A percentile compares a stretch with the other conserved stretches of the same genome.
These are phyloP conservation scores for Pollenia labialis DNA, from an alignment of 2,888 invertebrate species.

Conservation along the genomic window DNA sequence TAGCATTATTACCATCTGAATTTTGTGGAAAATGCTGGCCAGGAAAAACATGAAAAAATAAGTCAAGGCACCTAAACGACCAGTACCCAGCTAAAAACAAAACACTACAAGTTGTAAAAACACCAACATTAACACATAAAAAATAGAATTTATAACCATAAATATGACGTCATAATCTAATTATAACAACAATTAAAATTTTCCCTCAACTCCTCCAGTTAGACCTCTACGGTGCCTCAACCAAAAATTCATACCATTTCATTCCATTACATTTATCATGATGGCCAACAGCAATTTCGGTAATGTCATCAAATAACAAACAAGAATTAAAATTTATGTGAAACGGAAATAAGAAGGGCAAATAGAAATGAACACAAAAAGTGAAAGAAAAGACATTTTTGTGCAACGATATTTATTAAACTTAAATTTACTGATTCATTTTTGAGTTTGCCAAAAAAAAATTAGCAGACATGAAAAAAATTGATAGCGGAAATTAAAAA, in stretches of 20 bases:
- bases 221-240: not conserved
- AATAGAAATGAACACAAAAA: slow-evolving; percentile 53
- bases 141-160: slow-evolving; percentile 55
- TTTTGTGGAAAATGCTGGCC: slow-evolving; percentile 28
- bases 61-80: slow-evolving; percentile 46
- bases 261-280: slow-evolving; percentile 26
- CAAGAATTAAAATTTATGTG: slow-evolving; percentile 65
- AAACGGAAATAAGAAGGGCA: slow-evolving; percentile 68
- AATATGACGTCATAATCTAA: slow-evolving; percentile 74
- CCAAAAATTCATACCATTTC: slow-evolving; percentile 4
- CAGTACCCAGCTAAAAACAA: slow-evolving; percentile 1
- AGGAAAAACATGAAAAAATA: slow-evolving; percentile 32
- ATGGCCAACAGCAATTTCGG: slow-evolving; percentile 58
- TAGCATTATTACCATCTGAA: slow-evolving; percentile 23
- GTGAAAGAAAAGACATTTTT: slow-evolving; percentile 46
- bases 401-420: slow-evolving; percentile 11
- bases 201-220: slow-evolving; percentile 14
- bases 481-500: slow-evolving; percentile 69
- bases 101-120: not conserved
- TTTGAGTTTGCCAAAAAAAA: slow-evolving; percentile 63
- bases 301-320: slow-evolving; percentile 70
- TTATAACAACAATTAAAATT: slow-evolving; percentile 75
- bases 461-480: slow-evolving; percentile 37
- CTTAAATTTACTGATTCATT: slow-evolving; percentile 7
- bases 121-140: slow-evolving; percentile 11